These are phyloP conservation scores for Orthosia incerta DNA, from an alignment of 2,888 invertebrate species.

Conservation along the genomic window DNA sequence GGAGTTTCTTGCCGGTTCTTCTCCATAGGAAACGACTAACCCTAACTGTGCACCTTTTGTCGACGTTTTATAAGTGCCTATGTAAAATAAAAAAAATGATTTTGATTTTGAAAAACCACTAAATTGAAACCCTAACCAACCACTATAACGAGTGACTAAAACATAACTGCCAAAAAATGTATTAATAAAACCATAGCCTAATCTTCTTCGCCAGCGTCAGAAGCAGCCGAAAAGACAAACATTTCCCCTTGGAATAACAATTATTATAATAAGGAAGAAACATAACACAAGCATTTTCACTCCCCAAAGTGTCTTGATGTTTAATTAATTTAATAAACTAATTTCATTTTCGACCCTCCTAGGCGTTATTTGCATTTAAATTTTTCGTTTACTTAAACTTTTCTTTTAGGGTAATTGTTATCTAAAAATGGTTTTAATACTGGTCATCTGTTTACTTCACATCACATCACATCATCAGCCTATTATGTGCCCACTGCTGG, in stretches of 20 bases:
- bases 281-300: conserved; percentile 28
- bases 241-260: conserved; percentile 23
- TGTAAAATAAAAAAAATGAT: too few species aligned
- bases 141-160: not conserved
- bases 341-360: conserved; percentile 42
- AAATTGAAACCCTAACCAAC: too few species aligned
- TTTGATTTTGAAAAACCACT: too few species aligned
- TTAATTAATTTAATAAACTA: conserved; percentile 57
- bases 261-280: conserved; percentile 43
- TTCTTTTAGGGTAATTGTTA: conserved; percentile 3
- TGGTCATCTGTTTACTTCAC: not conserved
- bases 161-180: not conserved
- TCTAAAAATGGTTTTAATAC: not conserved
- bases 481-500: too few species aligned
- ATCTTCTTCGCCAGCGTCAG: not conserved
- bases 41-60: too few species aligned
- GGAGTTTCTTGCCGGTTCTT: too few species aligned
- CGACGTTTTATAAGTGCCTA: too few species aligned
- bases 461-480: too few species aligned
- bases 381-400: conserved; percentile 31
- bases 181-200: not conserved
- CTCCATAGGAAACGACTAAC: too few species aligned
- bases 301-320: conserved; percentile 51
- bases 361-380: conserved; percentile 50
- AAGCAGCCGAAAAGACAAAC: conserved; percentile 30